Evolutionary conservation across 2,113 vertebrate species (phyloP).

Genomic region (Silurus asotus): DNA sequence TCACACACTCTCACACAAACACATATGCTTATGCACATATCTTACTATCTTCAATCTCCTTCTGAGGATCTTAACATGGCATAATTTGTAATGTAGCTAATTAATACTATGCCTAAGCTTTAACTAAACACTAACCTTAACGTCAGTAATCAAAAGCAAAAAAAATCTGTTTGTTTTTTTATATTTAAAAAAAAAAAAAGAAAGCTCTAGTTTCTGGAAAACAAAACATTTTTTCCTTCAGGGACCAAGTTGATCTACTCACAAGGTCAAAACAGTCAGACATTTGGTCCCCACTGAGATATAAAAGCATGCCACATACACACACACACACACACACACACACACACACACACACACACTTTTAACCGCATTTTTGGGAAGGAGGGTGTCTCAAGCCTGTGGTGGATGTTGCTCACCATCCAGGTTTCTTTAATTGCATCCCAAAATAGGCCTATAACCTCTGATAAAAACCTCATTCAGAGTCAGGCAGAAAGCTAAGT

Average conservation of each 20-base stretch:
- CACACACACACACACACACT: slow-evolving; percentile 50
- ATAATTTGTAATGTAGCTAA: not conserved
- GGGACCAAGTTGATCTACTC: not conserved
- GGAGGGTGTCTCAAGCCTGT: slow-evolving; percentile 54
- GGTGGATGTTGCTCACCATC: slow-evolving; percentile 59
- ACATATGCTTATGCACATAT: slow-evolving; percentile 37
- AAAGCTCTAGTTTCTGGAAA: not conserved
- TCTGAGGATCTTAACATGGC: not conserved
- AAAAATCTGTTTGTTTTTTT: not conserved
- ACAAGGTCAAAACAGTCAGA: not conserved
- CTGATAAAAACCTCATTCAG: slow-evolving; percentile 39
- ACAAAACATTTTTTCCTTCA: not conserved
- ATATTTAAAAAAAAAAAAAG: not conserved
- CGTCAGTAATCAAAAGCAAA: not conserved
- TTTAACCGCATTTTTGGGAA: slow-evolving; percentile 65
- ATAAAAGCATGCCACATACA: not conserved
- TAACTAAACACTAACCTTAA: not conserved
- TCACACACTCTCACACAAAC: slow-evolving; percentile 1
- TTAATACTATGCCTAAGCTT: not conserved
- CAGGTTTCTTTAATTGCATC: slow-evolving; percentile 49
- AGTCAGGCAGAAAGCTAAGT: slow-evolving; percentile 27
- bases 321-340: slow-evolving; percentile 1
- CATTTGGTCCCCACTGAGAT: not conserved
- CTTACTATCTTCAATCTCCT: not conserved
- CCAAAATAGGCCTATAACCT: slow-evolving; percentile 53